phyloP scores from a whole-genome alignment of 1,140 invertebrate genomes.

The Mycetomoellerius zeteki region DNA sequence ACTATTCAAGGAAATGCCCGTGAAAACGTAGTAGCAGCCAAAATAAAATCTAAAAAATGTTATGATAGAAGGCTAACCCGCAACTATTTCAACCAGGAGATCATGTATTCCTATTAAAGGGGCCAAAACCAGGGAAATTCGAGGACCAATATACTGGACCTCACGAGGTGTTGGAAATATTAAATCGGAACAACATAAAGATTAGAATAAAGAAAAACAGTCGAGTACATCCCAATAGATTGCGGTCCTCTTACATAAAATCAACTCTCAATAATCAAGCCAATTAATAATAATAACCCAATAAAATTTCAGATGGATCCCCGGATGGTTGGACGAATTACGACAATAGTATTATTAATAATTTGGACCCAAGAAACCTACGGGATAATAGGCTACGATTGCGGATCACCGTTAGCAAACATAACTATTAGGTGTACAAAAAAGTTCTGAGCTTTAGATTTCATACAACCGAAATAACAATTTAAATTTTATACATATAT shows the following conservation, averaged over 20 bases:
- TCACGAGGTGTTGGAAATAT: constrained; percentile 31
- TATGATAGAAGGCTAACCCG: too few relatives aligned
- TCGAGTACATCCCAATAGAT: not conserved
- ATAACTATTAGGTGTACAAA: too few relatives aligned
- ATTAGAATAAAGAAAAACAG: constrained; percentile 1
- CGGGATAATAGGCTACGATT: too few relatives aligned
- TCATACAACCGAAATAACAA: too few relatives aligned
- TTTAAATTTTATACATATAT: too few relatives aligned
- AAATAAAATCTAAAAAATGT: too few relatives aligned
- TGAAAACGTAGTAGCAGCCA: not conserved
- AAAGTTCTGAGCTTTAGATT: too few relatives aligned
- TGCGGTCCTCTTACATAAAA: not conserved
- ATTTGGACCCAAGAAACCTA: too few relatives aligned
- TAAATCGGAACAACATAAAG: constrained; percentile 49
- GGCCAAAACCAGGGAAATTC: constrained; percentile 33
- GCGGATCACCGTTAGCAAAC: too few relatives aligned
- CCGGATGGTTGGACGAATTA: not conserved
- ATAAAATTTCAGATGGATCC: not conserved
- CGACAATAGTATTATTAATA: not conserved
- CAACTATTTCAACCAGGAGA: too few relatives aligned
- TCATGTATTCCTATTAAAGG: constrained; percentile 2
- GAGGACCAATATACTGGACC: constrained; percentile 39
- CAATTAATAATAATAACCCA: not conserved
- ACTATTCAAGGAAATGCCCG: not conserved
- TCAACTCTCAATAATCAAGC: too few relatives aligned